Evolutionary conservation across 92 coral and sea anemone species (phyloP).

Genomic region (Porites divaricata): DNA sequence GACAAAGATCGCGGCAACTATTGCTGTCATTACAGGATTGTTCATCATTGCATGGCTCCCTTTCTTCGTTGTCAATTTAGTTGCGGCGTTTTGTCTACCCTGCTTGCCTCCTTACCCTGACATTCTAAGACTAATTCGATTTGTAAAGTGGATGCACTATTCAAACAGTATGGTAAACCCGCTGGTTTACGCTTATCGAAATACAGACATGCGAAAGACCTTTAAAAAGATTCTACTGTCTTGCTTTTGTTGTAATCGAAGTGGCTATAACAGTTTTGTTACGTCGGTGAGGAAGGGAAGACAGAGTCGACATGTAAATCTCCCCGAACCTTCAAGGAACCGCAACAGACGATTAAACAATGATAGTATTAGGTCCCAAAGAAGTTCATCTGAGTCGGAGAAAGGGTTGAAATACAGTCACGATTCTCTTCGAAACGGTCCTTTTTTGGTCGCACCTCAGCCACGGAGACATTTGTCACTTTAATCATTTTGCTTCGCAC

Average conservation of each 20-base stretch:
- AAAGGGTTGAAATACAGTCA: not conserved
- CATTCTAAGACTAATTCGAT: conserved; percentile 58
- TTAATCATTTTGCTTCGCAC: no score
- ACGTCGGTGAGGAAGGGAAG: conserved; percentile 3
- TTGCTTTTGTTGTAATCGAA: conserved; percentile 32
- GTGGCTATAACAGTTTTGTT: not conserved
- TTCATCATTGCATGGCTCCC: conserved; percentile 94
- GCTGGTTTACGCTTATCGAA: conserved; percentile 83
- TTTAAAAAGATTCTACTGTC: conserved; percentile 56
- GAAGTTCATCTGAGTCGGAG: not conserved
- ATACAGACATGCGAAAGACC: conserved; percentile 79
- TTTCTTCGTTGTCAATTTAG: conserved; percentile 66
- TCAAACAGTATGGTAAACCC: conserved; percentile 89
- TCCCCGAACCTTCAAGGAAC: not conserved
- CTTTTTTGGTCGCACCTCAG: not conserved
- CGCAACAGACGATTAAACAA: not conserved
- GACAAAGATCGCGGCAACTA: conserved; percentile 79
- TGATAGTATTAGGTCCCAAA: not conserved
- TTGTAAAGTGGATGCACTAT: conserved; percentile 97
- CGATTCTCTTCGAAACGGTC: not conserved
- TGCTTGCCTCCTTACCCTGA: conserved; percentile 60
- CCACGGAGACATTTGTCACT: not conserved
- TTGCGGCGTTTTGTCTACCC: conserved; percentile 57
- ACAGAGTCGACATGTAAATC: not conserved
- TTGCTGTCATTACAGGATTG: conserved; percentile 81